These are phyloP conservation scores for Dryobates pubescens DNA, from an alignment of 2,797 vertebrate genomes.

Conservation along the genomic window DNA sequence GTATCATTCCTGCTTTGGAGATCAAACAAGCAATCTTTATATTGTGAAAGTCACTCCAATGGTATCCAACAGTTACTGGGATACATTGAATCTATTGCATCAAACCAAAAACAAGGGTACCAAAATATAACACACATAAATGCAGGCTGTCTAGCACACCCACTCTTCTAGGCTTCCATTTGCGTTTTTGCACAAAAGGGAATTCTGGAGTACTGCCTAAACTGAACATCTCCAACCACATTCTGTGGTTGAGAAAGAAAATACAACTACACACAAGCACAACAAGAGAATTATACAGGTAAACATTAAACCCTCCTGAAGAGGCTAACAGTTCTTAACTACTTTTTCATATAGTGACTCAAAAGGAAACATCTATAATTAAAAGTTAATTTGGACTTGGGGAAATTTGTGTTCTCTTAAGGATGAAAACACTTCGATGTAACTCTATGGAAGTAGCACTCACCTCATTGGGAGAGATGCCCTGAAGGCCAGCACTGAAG, in stretches of 20 bases:
- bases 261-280: not conserved
- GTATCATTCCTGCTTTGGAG: not conserved
- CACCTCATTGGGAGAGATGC: constrained; percentile 88
- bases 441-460: not conserved
- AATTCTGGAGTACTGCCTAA: not conserved
- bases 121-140: too few species aligned
- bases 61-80: not conserved
- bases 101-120: not conserved
- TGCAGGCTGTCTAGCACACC: fast-evolving
- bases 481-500: constrained; percentile 81
- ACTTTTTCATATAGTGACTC: not conserved
- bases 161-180: not conserved
- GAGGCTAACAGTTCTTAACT: not conserved
- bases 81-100: not conserved
- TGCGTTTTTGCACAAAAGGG: not conserved
- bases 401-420: not conserved
- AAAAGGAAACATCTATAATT: not conserved
- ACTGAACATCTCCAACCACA: not conserved
- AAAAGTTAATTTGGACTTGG: not conserved
- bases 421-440: not conserved
- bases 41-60: not conserved
- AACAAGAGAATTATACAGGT: fast-evolving
- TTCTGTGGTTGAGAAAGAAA: not conserved
- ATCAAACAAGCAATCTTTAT: not conserved
- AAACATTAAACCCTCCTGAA: not conserved